Evolutionary conservation across 2,113 vertebrate species (phyloP).

Genomic region (Astur gentilis): DNA sequence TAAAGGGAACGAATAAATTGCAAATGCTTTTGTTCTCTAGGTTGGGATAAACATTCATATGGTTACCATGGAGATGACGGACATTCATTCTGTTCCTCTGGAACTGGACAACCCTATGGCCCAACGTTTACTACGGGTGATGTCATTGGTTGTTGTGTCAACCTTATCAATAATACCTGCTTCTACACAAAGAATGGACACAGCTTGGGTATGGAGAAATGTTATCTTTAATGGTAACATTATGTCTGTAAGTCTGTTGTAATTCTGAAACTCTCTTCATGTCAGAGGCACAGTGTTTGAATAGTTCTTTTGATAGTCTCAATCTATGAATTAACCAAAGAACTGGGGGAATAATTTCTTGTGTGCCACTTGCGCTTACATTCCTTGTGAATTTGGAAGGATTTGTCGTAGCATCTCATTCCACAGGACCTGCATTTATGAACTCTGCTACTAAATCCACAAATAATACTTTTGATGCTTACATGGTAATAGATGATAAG

Average conservation of each 20-base stretch:
- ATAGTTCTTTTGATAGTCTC: neutral
- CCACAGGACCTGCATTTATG: neutral
- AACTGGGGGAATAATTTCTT: neutral
- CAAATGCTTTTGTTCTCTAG: constrained; percentile 67
- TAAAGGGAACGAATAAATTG: neutral
- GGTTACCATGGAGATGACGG: constrained; percentile 86
- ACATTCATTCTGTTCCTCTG: constrained; percentile 86
- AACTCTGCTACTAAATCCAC: neutral
- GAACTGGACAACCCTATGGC: constrained; percentile 83
- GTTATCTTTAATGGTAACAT: neutral
- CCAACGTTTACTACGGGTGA: constrained; percentile 85
- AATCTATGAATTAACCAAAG: neutral
- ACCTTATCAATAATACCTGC: constrained; percentile 85
- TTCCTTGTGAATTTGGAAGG: neutral
- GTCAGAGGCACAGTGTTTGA: neutral
- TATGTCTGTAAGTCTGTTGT: neutral
- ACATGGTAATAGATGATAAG: neutral
- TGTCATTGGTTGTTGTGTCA: constrained; percentile 85
- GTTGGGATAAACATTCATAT: constrained; percentile 87
- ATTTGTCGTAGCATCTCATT: neutral
- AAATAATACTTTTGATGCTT: neutral
- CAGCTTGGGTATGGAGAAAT: constrained; percentile 78
- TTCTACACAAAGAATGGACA: constrained; percentile 88
- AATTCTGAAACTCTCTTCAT: neutral
- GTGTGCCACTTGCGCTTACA: neutral